Base-by-base conservation (phyloP, 2,797 vertebrate genomes). In the Coluber constrictor region DNA sequence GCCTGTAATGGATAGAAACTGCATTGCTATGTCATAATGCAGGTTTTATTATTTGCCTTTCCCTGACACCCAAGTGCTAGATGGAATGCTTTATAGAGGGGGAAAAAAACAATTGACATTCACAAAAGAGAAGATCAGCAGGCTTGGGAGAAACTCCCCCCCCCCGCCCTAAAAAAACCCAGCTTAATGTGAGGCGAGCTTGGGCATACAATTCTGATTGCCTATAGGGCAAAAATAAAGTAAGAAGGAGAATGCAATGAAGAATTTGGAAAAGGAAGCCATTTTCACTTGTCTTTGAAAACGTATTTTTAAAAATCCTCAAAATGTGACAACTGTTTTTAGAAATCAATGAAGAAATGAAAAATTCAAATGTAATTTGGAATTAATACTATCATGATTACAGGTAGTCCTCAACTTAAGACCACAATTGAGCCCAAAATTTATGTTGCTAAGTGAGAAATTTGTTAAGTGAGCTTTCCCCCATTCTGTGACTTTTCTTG, bases 151-250 rank as follows among this genome's bases (percentile, higher is more conserved):
- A 16, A 27, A 3, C 2, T 3, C 4, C 3, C 43, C 6, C 3
- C 8, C 1, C 20, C 37, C 8, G 37, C 8, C 16, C 0, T 0
- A 18, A 32, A 32, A 43, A 87, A 90, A 4, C 10, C 10, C 16
- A n/a, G 12, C 23, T 56, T 8, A 59, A 8, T 25, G n/a, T 79
- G 55, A 27, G 57, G 23, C 16, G 0, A 90, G n/a, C n/a, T 79
- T 18, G 32, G 32, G 20, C 13, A 90, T 32, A 56, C 12, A 90
- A 90, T 79, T 32, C n/a, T 57, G 10, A 90, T 25, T 74, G n/a
- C 7, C 18, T 32, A 20, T 18, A 1, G 13, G 54, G 12, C 2
- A 79, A 18, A 74, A 74, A 74, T 23, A 37, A 23, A 37, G 10
- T 74, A 7, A 54, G 47, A 90, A 74, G n/a, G 63, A 3, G 20